Evolutionary conservation across 2,888 invertebrate species (phyloP), one percentile per base, ranked within the genome.

Genomic region (Colostygia pectinataria): DNA sequence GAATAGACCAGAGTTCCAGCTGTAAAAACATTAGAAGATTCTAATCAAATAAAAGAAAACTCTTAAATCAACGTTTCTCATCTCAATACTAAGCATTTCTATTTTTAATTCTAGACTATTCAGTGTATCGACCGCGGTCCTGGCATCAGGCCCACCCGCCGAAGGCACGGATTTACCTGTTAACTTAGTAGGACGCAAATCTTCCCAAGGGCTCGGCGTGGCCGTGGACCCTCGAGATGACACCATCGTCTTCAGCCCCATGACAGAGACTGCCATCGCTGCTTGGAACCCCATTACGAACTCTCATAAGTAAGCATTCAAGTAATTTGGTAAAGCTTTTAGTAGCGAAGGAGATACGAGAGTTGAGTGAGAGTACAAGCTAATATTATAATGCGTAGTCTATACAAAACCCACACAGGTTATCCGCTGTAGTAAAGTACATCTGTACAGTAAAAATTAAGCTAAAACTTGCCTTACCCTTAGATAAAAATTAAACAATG

Each of bases 191-290:
- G 96, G 96, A 0, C 94, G 93, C 67, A 96, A 97, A 78, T 95
- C 96, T 0, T 96, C 96, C 0, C 96, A 96, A 76, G 96, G 96
- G 2, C 90, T 96, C 4, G 95, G 94, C 0, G 68, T 96, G 12
- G 92, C 94, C 0, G 92, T 95, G 0, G 94, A 95, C 57, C 93
- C 93, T 0, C 83, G 91, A 0, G 95, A 95, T 60, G 94, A 95
- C 52, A 93, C 94, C 25, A 91, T 97, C 44, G 90, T 94, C 59
- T 96, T 96, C 79, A 93, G 95, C 53, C 96, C 96, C 0, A 81
- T 96, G 36, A 92, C 93, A 0, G 96, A 97, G 82, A 96, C 96
- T 0, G 96, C 96, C 0, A 84, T 96, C 8, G 96, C 96, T 1
- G 91, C 94, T 0, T 96, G 95, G 95, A 94, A 95, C 65, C 96